Evolutionary conservation across 2,888 invertebrate genomes (phyloP).

Genomic region (Mechanitis messenoides): DNA sequence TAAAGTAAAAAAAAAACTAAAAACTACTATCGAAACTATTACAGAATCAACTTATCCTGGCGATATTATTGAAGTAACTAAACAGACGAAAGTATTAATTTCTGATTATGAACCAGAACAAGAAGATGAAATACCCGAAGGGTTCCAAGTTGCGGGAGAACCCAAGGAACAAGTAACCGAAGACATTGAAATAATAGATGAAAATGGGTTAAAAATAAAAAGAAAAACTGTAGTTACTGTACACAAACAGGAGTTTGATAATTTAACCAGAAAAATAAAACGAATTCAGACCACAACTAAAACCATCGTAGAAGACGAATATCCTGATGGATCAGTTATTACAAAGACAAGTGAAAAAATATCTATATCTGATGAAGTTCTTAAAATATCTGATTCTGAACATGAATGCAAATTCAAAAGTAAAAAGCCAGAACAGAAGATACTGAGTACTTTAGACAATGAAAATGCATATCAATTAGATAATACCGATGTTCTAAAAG

Average conservation of each 20-base stretch:
- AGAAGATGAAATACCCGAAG: conserved; percentile 38
- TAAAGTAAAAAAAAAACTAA: conserved; percentile 55
- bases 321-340: conserved; percentile 60
- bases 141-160: conserved; percentile 42
- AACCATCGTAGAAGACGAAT: conserved; percentile 58
- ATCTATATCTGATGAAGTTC: conserved; percentile 48
- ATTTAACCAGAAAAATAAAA: conserved; percentile 38
- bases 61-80: conserved; percentile 61
- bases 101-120: conserved; percentile 46
- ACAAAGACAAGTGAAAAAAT: conserved; percentile 63
- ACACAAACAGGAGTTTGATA: conserved; percentile 46
- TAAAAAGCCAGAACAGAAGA: conserved; percentile 16
- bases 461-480: conserved; percentile 34
- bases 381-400: conserved; percentile 27
- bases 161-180: conserved; percentile 45
- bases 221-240: conserved; percentile 55
- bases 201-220: conserved; percentile 48
- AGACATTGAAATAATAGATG: conserved; percentile 43
- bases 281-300: conserved; percentile 53
- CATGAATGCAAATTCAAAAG: background rate
- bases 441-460: conserved; percentile 21
- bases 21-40: conserved; percentile 58
- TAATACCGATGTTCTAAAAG: conserved; percentile 34
- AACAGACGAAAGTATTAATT: conserved; percentile 61
- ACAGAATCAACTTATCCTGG: conserved; percentile 59